Base-by-base conservation (phyloP, 2,888 invertebrate species). In the Atethmia centrago region DNA sequence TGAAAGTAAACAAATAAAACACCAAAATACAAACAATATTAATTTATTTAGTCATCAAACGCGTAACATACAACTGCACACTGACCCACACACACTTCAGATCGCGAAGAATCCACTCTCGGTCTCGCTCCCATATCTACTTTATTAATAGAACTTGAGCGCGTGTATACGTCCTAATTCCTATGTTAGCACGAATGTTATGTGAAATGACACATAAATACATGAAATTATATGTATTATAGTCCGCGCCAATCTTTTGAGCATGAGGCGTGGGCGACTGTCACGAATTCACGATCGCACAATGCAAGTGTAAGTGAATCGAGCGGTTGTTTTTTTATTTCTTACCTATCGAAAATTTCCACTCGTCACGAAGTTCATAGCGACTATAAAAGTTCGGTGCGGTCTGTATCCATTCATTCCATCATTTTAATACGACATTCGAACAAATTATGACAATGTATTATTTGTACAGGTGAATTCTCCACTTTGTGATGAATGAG, bases 1-100 rank as follows among this genome's bases (percentile, higher is more conserved):
- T 69, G n/a, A 28, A 40, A 14, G 28, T 16, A 5, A 36, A 12
- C 9, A 2, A 85, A 83, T 83, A 51, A 86, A 82, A 82, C 58
- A 70, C 16, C 21, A 82, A 2, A 65, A 28, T 92, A 93, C 81
- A 92, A 93, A 93, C 92, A 92, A 88, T 88, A 90, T 92, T 92
- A 90, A 91, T 93, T 93, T 93, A 93, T 92, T 92, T 87, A 80
- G 75, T 88, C 82, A 88, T 87, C 77, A 88, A 87, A 88, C 67
- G 51, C 64, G 68, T 85, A 77, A 77, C 79, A 89, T 87, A 89
- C 88, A 85, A 81, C 75, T 82, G 77, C 83, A 85, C 85, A 80
- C 79, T 61, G 85, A 58, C 74, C 64, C 91, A 90, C 74, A 77
- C 90, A 91, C 83, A 86, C 91, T 72, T 91, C 92, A 92, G 92